phyloP scores from a whole-genome alignment of 2,113 vertebrate genomes.

The Polyodon spathula region DNA sequence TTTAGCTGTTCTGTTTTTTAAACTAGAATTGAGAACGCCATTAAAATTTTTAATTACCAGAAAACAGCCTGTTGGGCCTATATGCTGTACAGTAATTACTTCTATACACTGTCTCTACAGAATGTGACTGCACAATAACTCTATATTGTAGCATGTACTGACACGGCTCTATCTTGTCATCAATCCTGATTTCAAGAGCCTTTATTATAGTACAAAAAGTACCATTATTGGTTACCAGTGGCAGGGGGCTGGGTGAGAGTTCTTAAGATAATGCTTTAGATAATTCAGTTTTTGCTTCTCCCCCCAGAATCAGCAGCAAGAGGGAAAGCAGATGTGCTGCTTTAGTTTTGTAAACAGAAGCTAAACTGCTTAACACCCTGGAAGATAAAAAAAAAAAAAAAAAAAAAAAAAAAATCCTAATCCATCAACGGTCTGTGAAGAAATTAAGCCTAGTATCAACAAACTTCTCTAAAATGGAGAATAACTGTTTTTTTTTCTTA shows the following conservation, averaged over 20 bases:
- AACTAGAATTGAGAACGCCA: too few relatives aligned
- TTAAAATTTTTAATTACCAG: too few relatives aligned
- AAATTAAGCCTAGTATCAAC: background rate
- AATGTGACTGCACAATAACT: too few relatives aligned
- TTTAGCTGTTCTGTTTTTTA: too few relatives aligned
- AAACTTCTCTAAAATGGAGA: background rate
- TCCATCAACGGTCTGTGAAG: background rate
- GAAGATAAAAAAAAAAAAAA: background rate
- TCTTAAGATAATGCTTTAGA: background rate
- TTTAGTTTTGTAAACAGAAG: constrained; percentile 5
- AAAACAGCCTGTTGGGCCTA: too few relatives aligned
- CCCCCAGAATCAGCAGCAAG: background rate
- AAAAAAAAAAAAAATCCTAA: background rate
- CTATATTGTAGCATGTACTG: too few relatives aligned
- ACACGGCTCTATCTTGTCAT: too few relatives aligned
- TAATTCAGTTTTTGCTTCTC: background rate
- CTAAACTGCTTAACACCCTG: constrained; percentile 1
- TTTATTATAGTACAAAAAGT: too few relatives aligned
- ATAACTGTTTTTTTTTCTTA: background rate
- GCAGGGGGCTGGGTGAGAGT: background rate
- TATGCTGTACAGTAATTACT: too few relatives aligned
- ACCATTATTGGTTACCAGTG: background rate
- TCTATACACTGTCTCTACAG: too few relatives aligned
- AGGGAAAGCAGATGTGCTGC: constrained; percentile 1
- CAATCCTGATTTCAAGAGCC: too few relatives aligned